A percentile compares a stretch with the other conserved stretches of the same genome.
phyloP scores from a whole-genome alignment of 2,113 vertebrate genomes.

The Aegithalos caudatus region DNA sequence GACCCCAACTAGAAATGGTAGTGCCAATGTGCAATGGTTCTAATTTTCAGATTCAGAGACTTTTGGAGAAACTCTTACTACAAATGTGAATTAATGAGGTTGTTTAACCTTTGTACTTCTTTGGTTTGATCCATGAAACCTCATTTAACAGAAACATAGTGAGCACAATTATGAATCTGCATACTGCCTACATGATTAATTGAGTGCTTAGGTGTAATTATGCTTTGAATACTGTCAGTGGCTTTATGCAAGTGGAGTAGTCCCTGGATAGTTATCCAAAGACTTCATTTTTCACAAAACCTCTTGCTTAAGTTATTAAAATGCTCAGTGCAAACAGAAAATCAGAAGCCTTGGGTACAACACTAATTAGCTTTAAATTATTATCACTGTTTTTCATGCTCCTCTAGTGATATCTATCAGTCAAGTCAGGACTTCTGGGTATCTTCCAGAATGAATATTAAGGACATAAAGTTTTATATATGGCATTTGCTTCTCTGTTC shows the following conservation, averaged over 20 bases:
- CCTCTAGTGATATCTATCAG: background rate
- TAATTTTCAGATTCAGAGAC: background rate
- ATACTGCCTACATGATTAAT: background rate
- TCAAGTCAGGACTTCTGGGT: background rate
- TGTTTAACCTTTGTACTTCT: background rate
- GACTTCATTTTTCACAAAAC: background rate
- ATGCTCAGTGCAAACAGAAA: background rate
- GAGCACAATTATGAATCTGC: background rate
- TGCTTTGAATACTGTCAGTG: background rate
- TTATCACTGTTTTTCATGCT: background rate
- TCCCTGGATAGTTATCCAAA: background rate
- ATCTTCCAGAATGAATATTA: background rate
- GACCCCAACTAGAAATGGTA: too few relatives aligned
- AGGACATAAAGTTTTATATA: background rate
- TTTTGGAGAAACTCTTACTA: background rate
- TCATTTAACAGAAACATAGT: background rate
- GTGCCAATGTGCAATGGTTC: background rate
- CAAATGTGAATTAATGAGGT: background rate
- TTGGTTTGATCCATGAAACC: background rate
- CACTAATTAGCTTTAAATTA: background rate
- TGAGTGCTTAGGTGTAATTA: background rate
- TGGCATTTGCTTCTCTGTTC: background rate
- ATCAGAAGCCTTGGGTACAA: background rate
- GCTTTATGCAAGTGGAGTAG: background rate
- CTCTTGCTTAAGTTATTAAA: background rate